These are phyloP conservation scores for Danio jaintianensis DNA, from an alignment of 2,797 vertebrate genomes.

Conservation along the genomic window DNA sequence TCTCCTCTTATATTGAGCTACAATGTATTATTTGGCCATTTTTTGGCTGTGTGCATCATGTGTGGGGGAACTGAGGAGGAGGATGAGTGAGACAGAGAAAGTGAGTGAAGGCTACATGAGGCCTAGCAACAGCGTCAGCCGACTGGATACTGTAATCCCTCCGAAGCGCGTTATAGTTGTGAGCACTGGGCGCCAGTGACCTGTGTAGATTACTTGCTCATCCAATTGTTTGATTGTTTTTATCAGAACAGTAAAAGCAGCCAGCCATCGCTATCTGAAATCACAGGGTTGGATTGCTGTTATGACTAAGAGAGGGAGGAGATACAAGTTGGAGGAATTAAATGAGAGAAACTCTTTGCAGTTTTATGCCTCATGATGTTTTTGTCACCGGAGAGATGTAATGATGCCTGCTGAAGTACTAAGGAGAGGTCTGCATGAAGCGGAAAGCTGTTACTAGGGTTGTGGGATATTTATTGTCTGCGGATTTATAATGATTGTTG, in stretches of 20 bases:
- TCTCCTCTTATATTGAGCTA: conserved; percentile 80
- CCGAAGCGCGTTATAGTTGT: conserved; percentile 77
- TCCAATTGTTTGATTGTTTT: conserved; percentile 44
- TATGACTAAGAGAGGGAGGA: conserved; percentile 51
- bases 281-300: conserved; percentile 57
- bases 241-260: conserved; percentile 50
- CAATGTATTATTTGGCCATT: conserved; percentile 82
- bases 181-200: conserved; percentile 74
- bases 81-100: conserved; percentile 64
- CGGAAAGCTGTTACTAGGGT: background rate
- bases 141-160: conserved; percentile 75
- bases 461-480: too few species aligned
- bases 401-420: background rate
- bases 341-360: conserved; percentile 61
- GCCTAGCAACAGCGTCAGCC: conserved; percentile 77
- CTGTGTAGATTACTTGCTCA: conserved; percentile 46
- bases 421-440: background rate
- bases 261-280: conserved; percentile 60
- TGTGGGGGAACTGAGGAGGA: conserved; percentile 67
- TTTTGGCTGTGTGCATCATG: conserved; percentile 75
- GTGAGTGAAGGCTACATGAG: conserved; percentile 55
- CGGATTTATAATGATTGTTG: too few species aligned
- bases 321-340: conserved; percentile 51
- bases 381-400: background rate
- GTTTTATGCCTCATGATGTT: conserved; percentile 6